phyloP scores from a whole-genome alignment of 2,888 invertebrate species.

The Cremastinae sp. region DNA sequence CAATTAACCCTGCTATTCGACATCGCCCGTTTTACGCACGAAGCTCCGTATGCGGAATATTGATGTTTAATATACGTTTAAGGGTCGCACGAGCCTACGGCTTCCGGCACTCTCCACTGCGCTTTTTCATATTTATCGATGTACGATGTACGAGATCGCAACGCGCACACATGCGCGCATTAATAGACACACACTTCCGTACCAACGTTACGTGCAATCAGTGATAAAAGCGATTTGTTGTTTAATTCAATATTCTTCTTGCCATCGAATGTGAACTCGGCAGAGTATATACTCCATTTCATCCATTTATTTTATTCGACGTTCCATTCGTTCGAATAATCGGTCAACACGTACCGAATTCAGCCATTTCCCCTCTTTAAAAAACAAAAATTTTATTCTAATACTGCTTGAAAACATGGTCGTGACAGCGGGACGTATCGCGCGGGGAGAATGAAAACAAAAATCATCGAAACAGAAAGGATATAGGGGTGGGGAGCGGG shows the following conservation, averaged over 20 bases:
- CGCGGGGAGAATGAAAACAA: conserved; percentile 34
- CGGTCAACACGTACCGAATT: conserved; percentile 14
- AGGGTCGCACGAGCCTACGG: conserved; percentile 50
- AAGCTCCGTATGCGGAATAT: conserved; percentile 68
- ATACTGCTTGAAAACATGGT: background rate
- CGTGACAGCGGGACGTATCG: background rate
- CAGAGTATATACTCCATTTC: background rate
- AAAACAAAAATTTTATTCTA: no score
- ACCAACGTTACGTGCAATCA: background rate
- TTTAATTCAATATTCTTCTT: conserved; percentile 19
- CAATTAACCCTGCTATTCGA: conserved; percentile 71
- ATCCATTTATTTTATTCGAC: background rate
- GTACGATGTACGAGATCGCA: background rate
- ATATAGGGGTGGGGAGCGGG: conserved; percentile 29
- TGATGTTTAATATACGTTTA: conserved; percentile 71
- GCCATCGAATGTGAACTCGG: background rate
- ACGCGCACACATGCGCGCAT: background rate
- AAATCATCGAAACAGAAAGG: background rate
- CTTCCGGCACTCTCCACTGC: background rate
- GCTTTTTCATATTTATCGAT: background rate
- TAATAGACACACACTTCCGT: background rate
- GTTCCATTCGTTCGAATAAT: conserved; percentile 1
- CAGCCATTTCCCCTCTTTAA: no score
- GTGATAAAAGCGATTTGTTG: background rate
- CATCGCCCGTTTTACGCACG: conserved; percentile 59